Evolutionary conservation across 2,797 vertebrate genomes (phyloP).

Genomic region (Cercopithecus diana): DNA sequence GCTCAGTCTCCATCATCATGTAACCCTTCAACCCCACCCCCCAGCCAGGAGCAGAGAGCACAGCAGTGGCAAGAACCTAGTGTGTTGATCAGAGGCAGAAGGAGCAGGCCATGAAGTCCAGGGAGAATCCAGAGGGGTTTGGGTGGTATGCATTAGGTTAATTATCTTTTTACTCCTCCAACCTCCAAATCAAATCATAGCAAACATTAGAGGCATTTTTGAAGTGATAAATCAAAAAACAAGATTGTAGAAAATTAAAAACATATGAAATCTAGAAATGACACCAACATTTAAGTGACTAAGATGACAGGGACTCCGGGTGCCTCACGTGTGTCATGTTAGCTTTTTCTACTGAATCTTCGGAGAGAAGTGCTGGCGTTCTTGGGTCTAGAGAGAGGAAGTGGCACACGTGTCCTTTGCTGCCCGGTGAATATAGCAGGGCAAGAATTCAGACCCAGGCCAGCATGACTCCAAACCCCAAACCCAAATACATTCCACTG

Average conservation of each 20-base stretch:
- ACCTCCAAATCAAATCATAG: background rate
- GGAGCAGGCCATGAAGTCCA: background rate
- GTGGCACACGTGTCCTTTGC: too few relatives aligned
- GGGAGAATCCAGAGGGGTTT: background rate
- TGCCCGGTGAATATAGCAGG: background rate
- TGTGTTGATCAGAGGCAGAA: background rate
- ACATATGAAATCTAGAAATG: background rate
- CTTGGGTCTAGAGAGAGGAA: background rate
- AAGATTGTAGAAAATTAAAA: background rate
- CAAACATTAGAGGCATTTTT: background rate
- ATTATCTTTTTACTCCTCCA: background rate
- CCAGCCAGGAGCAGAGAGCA: background rate
- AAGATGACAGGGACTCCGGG: background rate
- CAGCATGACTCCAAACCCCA: background rate
- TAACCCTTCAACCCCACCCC: background rate
- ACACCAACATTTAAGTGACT: background rate
- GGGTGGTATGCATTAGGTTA: background rate
- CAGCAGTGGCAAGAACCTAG: accelerated
- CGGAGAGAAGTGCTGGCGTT: background rate
- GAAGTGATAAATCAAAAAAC: background rate
- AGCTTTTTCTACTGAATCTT: background rate
- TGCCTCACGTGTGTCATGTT: background rate
- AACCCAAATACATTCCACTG: background rate
- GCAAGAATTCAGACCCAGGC: background rate
- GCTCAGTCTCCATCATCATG: accelerated